A percentile compares a stretch with the other conserved stretches of the same genome.
Conservation (phyloP, 2,888 invertebrate species). For the Drosophila pegasa region DNA sequence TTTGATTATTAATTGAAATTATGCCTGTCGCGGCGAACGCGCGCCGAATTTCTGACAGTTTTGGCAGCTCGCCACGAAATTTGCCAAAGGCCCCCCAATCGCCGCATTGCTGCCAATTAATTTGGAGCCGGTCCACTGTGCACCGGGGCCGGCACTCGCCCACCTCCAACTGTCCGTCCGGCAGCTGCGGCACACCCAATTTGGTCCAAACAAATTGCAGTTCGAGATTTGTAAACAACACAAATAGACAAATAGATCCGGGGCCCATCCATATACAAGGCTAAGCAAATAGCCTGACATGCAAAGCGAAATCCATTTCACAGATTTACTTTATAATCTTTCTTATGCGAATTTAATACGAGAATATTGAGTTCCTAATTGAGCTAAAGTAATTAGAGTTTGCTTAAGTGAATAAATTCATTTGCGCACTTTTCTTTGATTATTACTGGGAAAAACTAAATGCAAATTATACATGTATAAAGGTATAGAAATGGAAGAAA, state of each 20-base stretch:
- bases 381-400: background rate
- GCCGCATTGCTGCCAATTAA: conserved; percentile 42
- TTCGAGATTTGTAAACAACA: background rate
- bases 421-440: too few species aligned
- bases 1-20: conserved; percentile 78
- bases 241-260: background rate
- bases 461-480: too few species aligned
- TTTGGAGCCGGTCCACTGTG: conserved; percentile 28
- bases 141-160: conserved; percentile 13
- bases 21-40: conserved; percentile 62
- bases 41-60: conserved; percentile 72
- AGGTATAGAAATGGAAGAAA: too few species aligned
- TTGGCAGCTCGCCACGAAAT: conserved; percentile 56
- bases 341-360: background rate
- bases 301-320: background rate
- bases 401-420: too few species aligned
- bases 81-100: conserved; percentile 27
- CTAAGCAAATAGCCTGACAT: background rate
- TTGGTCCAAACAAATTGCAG: conserved; percentile 17
- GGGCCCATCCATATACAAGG: background rate
- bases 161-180: conserved; percentile 12
- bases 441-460: too few species aligned
- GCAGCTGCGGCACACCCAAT: conserved; percentile 18
- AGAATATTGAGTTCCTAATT: background rate
- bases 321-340: background rate